phyloP scores from a whole-genome alignment of 2,113 vertebrate species.

The Varanus komodoensis region DNA sequence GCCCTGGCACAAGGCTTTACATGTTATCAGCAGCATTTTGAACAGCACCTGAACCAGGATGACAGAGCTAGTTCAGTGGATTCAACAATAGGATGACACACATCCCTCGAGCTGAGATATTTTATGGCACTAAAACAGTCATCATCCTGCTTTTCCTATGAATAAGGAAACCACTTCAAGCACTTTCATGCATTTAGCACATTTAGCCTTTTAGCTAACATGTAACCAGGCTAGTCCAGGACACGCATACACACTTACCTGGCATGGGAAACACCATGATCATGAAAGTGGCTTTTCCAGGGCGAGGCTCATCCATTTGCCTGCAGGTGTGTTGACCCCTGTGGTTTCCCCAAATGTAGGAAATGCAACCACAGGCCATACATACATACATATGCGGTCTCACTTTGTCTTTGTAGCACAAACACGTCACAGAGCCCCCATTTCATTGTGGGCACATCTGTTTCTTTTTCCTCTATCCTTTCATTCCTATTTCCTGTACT shows the following conservation, averaged over 20 bases:
- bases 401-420: conserved; percentile 40
- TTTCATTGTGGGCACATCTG: conserved; percentile 2
- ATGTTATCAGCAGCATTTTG: background rate
- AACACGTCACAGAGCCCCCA: conserved; percentile 6
- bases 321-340: too few species aligned
- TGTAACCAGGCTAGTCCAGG: background rate
- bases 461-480: conserved; percentile 18
- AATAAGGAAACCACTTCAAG: background rate
- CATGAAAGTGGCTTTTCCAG: too few species aligned
- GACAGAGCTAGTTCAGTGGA: background rate
- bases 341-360: too few species aligned
- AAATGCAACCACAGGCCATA: too few species aligned
- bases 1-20: background rate
- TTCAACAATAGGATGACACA: background rate
- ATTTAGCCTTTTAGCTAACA: background rate
- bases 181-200: too few species aligned
- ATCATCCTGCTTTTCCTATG: background rate
- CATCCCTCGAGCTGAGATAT: conserved; percentile 6
- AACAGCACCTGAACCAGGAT: background rate
- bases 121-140: background rate
- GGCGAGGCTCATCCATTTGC: too few species aligned
- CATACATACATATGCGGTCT: background rate
- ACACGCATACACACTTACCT: too few species aligned
- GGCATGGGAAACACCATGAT: too few species aligned
- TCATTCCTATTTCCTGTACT: background rate